These are phyloP conservation scores for Asbolus verrucosus DNA, from an alignment of 1,140 invertebrate genomes.

Conservation along the genomic window DNA sequence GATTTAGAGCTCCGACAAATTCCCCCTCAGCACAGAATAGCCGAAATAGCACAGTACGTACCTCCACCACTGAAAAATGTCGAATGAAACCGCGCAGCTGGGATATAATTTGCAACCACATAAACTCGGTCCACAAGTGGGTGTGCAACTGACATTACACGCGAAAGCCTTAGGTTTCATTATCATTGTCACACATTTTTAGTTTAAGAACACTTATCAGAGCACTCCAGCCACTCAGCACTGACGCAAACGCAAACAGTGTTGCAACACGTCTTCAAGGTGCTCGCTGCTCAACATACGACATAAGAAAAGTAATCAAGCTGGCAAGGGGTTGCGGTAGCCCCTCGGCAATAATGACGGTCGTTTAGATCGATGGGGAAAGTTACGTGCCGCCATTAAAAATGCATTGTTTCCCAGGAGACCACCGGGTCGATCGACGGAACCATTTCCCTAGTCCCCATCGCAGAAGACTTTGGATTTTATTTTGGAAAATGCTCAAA, in stretches of 20 bases:
- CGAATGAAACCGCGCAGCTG: too few relatives aligned
- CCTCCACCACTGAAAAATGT: too few relatives aligned
- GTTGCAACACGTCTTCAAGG: conserved; percentile 19
- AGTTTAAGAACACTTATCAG: too few relatives aligned
- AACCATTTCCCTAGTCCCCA: neutral
- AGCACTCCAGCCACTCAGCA: conserved; percentile 8
- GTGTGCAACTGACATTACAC: neutral
- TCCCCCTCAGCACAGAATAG: too few relatives aligned
- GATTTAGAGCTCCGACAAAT: too few relatives aligned
- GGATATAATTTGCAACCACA: too few relatives aligned
- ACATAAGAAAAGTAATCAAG: conserved; percentile 14
- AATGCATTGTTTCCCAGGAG: conserved; percentile 41
- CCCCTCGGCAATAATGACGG: conserved; percentile 21
- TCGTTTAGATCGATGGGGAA: conserved; percentile 38
- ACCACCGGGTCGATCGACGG: conserved; percentile 23
- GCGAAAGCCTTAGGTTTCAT: neutral
- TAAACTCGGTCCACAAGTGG: conserved; percentile 1
- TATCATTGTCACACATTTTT: conserved; percentile 14
- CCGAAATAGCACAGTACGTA: too few relatives aligned
- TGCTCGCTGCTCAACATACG: conserved; percentile 17
- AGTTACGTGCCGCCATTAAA: conserved; percentile 22
- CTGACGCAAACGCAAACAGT: conserved; percentile 15
- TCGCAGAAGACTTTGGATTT: too few relatives aligned
- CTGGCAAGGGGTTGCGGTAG: conserved; percentile 10
- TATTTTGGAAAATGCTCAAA: neutral